These are phyloP conservation scores for Azorinus chamasolen DNA, from an alignment of 2,888 invertebrate species.

Conservation along the genomic window DNA sequence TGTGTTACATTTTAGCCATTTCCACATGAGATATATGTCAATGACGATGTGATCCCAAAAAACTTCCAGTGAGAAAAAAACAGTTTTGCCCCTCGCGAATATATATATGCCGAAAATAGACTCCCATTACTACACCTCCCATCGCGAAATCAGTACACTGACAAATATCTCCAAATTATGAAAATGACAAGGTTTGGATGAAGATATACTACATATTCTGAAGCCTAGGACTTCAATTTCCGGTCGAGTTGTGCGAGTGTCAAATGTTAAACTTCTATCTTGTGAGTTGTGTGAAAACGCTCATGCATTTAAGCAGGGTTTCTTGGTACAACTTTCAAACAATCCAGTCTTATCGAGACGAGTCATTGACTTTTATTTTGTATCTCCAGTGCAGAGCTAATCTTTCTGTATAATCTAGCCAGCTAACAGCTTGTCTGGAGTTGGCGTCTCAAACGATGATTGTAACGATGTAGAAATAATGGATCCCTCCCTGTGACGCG, in stretches of 20 bases:
- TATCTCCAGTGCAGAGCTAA: too few relatives aligned
- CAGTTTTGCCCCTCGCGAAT: too few relatives aligned
- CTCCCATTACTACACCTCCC: not conserved
- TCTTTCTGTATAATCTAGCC: not conserved
- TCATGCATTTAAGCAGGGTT: slow-evolving; percentile 7
- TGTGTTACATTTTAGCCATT: slow-evolving; percentile 14
- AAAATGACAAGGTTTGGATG: slow-evolving; percentile 11
- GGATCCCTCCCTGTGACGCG: slow-evolving; percentile 79
- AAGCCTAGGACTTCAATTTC: too few relatives aligned
- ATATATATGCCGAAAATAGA: slow-evolving; percentile 1
- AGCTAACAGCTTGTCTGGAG: not conserved
- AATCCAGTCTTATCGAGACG: slow-evolving; percentile 8
- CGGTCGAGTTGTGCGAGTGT: too few relatives aligned
- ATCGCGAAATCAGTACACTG: slow-evolving; percentile 23
- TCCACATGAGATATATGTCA: slow-evolving; percentile 31
- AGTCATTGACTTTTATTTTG: too few relatives aligned
- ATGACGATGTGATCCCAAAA: slow-evolving; percentile 18
- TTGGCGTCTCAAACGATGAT: slow-evolving; percentile 22
- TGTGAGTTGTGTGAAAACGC: not conserved
- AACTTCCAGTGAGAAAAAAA: too few relatives aligned
- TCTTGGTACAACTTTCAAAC: not conserved
- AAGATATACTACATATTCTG: not conserved
- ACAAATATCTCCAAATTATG: slow-evolving; percentile 32
- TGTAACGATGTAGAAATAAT: slow-evolving; percentile 31
- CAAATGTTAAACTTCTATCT: too few relatives aligned